phyloP scores from a whole-genome alignment of 2,797 vertebrate species.

The Eupleurogrammus muticus region DNA sequence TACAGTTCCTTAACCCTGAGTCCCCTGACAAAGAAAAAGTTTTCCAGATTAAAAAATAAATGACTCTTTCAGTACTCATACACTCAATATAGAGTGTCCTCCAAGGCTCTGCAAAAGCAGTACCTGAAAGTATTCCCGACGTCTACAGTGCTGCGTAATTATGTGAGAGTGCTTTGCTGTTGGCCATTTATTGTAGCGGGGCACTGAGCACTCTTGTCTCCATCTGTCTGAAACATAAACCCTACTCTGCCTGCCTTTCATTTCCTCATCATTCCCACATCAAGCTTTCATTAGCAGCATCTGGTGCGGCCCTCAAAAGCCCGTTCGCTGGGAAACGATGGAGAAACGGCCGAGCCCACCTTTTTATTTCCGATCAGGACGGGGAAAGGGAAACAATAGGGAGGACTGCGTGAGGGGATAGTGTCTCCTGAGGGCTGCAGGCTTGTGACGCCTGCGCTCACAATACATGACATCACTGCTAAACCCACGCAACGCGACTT shows the following conservation, averaged over 20 bases:
- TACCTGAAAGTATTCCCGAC: background rate
- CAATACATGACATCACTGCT: slow-evolving; percentile 53
- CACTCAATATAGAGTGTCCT: background rate
- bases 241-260: slow-evolving; percentile 28
- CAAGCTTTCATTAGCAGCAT: slow-evolving; percentile 47
- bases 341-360: slow-evolving; percentile 15
- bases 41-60: background rate
- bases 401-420: slow-evolving; percentile 21
- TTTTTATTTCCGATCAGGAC: slow-evolving; percentile 23
- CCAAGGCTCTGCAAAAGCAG: background rate
- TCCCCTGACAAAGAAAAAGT: background rate
- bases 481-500: slow-evolving; percentile 29
- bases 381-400: slow-evolving; percentile 18
- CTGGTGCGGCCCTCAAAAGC: slow-evolving; percentile 47
- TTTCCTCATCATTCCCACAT: slow-evolving; percentile 52
- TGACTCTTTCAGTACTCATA: background rate
- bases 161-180: background rate
- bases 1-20: background rate
- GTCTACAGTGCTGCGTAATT: background rate
- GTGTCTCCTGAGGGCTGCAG: slow-evolving; percentile 31
- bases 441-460: slow-evolving; percentile 63
- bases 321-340: slow-evolving; percentile 48
- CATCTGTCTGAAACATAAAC: slow-evolving; percentile 33
- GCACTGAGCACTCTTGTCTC: slow-evolving; percentile 24
- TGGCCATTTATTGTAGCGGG: background rate